Evolutionary conservation across 2,113 vertebrate genomes (phyloP), one percentile per base, ranked within the genome.

Genomic region (Ceyx cyanopectus): DNA sequence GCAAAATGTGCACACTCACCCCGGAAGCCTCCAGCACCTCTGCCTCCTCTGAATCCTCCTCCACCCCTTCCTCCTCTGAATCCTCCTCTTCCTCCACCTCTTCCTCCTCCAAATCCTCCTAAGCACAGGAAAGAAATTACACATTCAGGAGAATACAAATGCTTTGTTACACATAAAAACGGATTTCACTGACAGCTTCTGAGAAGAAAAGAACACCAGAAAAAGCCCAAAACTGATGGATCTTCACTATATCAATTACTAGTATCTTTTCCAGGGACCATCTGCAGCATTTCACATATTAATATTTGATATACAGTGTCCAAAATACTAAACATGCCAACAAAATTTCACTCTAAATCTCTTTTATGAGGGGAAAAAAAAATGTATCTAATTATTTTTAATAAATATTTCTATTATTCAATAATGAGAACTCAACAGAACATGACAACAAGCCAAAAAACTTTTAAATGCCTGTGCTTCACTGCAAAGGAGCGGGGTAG

Each of bases 21-120:
- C 58, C 98, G 96, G 87, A 98, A 98, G 57, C 98, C 96, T 41
- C 98, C 98, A 4, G 98, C 97, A 70, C 98, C 98, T 94, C 98
- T 97, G 90, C 98, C 98, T 66, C 98, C 97, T 90, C 95, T 92
- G 69, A 94, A 98, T 87, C 98, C 98, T 69, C 98, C 90, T 83
- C 97, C 91, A 74, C 62, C 92, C 91, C 94, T 83, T 92, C 69
- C 51, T 5, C 98, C 96, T 94, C 97, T 93, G 81, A 96, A 97
- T 8, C 97, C 97, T 91, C 97, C 92, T 84, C 95, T 77, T 95
- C 95, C 97, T 87, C 98, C 97, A 68, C 97, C 98, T 93, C 98
- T 95, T 78, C 98, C 98, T 61, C 98, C 98, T 95, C 98, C 95
- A 3, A 98, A 98, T 17, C 98, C 98, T 94, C 98, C 98, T 98